Percentiles rank a stretch among this genome's conserved stretches.
Evolutionary conservation across 1,140 invertebrate genomes (phyloP).

Genomic region (Cherax destructor): DNA sequence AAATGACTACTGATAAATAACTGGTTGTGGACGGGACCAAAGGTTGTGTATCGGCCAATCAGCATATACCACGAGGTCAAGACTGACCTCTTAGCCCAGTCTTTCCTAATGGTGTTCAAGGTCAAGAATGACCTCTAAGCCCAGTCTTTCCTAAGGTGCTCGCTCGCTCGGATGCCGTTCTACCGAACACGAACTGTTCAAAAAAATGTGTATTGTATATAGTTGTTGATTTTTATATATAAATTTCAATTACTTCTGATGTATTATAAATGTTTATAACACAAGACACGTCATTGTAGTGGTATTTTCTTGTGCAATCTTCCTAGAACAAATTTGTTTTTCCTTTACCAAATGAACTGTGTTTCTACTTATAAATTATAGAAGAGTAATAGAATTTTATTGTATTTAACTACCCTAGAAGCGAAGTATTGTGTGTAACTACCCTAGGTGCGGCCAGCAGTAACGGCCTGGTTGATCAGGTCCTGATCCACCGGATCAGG

Average conservation of each 20-base stretch:
- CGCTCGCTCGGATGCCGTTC: background rate
- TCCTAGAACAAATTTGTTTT: background rate
- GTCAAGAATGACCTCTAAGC: background rate
- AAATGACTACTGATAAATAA: background rate
- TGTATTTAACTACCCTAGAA: conserved; percentile 45
- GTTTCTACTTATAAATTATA: background rate
- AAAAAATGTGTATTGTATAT: conserved; percentile 42
- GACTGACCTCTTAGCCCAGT: conserved; percentile 6
- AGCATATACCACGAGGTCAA: background rate
- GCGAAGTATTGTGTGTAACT: conserved; percentile 18
- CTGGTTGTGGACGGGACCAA: background rate
- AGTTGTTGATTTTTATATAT: conserved; percentile 67
- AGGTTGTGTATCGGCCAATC: background rate
- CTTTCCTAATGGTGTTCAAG: conserved; percentile 21
- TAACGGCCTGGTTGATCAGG: no score
- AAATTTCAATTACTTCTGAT: conserved; percentile 45
- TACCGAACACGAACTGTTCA: conserved; percentile 20
- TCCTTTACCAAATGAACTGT: conserved; percentile 1
- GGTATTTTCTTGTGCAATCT: conserved; percentile 38
- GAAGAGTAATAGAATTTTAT: conserved; percentile 1
- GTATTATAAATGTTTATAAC: conserved; percentile 43
- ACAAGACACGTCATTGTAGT: conserved; percentile 14
- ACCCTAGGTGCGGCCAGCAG: no score
- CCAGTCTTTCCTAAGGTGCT: conserved; percentile 51
- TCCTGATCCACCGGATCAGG: no score